phyloP scores from a whole-genome alignment of 2,888 invertebrate species.

The Metallyticus violacea region DNA sequence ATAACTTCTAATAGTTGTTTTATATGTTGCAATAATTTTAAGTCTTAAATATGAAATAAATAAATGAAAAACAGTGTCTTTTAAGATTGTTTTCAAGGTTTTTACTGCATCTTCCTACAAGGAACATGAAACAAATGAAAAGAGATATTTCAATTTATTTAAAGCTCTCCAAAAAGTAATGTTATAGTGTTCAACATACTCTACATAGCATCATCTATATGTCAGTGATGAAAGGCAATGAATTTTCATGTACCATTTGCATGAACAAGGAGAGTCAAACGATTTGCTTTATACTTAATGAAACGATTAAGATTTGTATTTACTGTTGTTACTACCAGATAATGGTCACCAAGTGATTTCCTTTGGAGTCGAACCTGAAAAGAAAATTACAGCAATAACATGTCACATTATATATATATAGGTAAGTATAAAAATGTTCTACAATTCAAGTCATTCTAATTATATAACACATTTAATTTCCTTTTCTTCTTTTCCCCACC shows the following conservation, averaged over 20 bases:
- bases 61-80: no score
- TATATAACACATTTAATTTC: no score
- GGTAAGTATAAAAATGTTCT: no score
- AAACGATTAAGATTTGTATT: slow-evolving; percentile 67
- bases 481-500: no score
- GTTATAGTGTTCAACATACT: neutral
- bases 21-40: no score
- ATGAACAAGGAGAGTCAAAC: slow-evolving; percentile 38
- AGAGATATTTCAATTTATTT: neutral
- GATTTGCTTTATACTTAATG: slow-evolving; percentile 63
- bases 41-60: no score
- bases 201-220: neutral
- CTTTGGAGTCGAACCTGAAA: slow-evolving; percentile 63
- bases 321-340: slow-evolving; percentile 67
- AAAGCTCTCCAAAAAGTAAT: neutral
- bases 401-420: no score
- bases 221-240: neutral
- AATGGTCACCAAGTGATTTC: slow-evolving; percentile 63
- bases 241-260: neutral
- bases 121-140: neutral
- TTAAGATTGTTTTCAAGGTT: neutral
- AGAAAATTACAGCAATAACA: slow-evolving; percentile 22
- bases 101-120: neutral
- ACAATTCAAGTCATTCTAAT: no score
- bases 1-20: no score